These are phyloP conservation scores for Nebria ingens DNA, from an alignment of 1,140 invertebrate genomes.

Conservation along the genomic window DNA sequence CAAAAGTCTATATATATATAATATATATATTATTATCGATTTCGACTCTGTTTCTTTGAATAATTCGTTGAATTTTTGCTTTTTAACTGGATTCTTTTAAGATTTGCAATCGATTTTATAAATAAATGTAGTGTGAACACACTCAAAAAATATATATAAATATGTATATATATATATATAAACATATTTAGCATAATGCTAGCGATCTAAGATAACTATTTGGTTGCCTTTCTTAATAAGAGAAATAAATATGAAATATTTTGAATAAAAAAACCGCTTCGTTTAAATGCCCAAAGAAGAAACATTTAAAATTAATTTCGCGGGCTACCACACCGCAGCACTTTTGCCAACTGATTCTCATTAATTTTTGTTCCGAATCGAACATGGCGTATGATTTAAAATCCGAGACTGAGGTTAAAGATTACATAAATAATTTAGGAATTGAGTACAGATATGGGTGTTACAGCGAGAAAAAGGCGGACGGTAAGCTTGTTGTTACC, in stretches of 20 bases:
- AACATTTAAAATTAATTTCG: too few relatives aligned
- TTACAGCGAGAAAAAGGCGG: constrained; percentile 67
- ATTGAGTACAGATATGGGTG: constrained; percentile 88
- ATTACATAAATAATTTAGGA: constrained; percentile 80
- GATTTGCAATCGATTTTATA: not conserved
- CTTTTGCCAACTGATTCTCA: not conserved
- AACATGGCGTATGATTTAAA: constrained; percentile 63
- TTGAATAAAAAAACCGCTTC: not conserved
- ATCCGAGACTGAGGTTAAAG: constrained; percentile 72
- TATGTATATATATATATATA: not conserved
- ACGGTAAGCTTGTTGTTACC: constrained; percentile 43
- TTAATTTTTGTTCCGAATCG: not conserved
- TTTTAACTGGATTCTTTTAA: not conserved
- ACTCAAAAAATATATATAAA: not conserved
- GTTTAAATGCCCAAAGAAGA: not conserved
- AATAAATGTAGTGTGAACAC: not conserved
- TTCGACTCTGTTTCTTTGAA: too few relatives aligned
- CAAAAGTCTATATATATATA: too few relatives aligned
- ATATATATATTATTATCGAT: too few relatives aligned
- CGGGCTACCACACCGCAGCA: too few relatives aligned
- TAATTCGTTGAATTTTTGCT: not conserved
- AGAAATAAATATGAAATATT: constrained; percentile 6
- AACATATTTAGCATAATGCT: not conserved
- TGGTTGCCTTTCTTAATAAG: not conserved
- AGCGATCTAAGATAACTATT: not conserved